phyloP scores from a whole-genome alignment of 53 echinoderm and acorn worm genomes.

The Apostichopus leukothele region DNA sequence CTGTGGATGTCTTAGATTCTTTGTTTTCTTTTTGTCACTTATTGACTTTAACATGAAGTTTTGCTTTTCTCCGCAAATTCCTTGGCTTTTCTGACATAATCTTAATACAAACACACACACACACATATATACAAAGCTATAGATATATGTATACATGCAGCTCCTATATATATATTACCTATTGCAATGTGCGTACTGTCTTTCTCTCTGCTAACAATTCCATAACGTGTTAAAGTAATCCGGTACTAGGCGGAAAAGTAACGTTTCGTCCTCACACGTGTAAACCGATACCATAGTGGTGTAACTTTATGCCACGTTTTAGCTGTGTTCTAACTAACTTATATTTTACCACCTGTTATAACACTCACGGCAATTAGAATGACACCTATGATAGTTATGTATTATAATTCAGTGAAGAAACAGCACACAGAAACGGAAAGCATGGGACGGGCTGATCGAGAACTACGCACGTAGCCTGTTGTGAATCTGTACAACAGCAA shows the following conservation, averaged over 20 bases:
- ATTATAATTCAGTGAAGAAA: conserved; percentile 2
- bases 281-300: conserved; percentile 22
- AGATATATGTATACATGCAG: too few species aligned
- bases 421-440: background rate
- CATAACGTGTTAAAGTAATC: background rate
- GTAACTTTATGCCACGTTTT: conserved; percentile 4
- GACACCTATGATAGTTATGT: conserved; percentile 10
- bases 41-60: too few species aligned
- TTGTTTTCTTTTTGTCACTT: too few species aligned
- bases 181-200: too few species aligned
- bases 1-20: too few species aligned
- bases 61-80: too few species aligned
- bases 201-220: background rate
- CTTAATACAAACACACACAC: too few species aligned
- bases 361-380: conserved; percentile 41
- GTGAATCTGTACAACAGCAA: too few species aligned
- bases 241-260: background rate
- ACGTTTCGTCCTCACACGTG: background rate
- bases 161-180: too few species aligned
- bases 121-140: too few species aligned
- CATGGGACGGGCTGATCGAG: background rate
- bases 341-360: conserved; percentile 39
- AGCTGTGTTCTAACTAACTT: conserved; percentile 23
- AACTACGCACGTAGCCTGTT: too few species aligned
- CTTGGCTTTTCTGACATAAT: too few species aligned